Evolutionary conservation across 2,113 vertebrate species (phyloP).

Genomic region (Entosphenus tridentatus): DNA sequence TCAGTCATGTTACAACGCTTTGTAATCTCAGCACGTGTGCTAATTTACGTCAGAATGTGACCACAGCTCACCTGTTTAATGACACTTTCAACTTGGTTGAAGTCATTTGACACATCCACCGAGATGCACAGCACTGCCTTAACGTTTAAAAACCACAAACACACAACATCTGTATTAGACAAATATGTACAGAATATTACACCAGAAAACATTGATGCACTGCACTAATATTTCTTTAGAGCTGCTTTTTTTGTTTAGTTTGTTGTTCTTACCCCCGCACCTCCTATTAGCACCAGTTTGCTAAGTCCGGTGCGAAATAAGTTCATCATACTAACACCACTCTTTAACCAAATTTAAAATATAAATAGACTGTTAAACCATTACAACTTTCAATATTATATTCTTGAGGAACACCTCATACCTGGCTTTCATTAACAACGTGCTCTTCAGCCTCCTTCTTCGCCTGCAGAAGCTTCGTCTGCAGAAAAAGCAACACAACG

Average conservation of each 20-base stretch:
- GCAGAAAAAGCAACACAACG: neutral
- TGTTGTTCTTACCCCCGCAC: too few relatives aligned
- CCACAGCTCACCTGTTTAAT: conserved; percentile 58
- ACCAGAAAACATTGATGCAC: too few relatives aligned
- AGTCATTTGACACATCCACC: conserved; percentile 78
- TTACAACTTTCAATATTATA: too few relatives aligned
- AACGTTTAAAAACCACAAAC: conserved; percentile 9
- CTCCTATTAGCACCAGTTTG: too few relatives aligned
- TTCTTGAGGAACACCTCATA: conserved; percentile 13
- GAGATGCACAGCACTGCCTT: conserved; percentile 91
- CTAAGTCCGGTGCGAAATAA: too few relatives aligned
- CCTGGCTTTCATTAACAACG: conserved; percentile 85
- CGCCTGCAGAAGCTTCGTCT: conserved; percentile 68
- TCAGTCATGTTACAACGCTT: too few relatives aligned
- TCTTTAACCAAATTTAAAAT: too few relatives aligned
- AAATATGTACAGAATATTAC: neutral
- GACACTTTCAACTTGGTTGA: conserved; percentile 65
- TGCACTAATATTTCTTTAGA: too few relatives aligned
- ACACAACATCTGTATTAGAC: neutral
- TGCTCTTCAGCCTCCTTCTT: conserved; percentile 85
- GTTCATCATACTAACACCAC: too few relatives aligned
- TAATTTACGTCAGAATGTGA: neutral
- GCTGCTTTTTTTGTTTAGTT: too few relatives aligned
- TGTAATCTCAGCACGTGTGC: neutral
- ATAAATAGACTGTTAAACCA: too few relatives aligned